Percentiles rank a stretch among this genome's conserved stretches.
phyloP scores from a whole-genome alignment of 2,888 invertebrate genomes.

The Idaea dimidiata region DNA sequence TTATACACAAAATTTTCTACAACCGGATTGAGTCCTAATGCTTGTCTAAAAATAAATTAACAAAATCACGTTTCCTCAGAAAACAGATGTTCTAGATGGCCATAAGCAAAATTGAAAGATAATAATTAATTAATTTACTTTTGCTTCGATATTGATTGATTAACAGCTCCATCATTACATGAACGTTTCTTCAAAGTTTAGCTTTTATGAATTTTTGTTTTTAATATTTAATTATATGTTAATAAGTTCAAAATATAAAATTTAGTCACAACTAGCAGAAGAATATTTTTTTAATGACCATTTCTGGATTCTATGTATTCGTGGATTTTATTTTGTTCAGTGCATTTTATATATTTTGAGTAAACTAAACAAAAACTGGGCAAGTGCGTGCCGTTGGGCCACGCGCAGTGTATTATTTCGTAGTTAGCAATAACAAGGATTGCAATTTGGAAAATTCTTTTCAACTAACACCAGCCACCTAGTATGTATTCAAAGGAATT shows the following conservation, averaged over 20 bases:
- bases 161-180: neutral
- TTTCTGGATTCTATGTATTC: too few species aligned
- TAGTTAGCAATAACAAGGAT: too few species aligned
- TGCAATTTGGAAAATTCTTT: too few species aligned
- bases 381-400: too few species aligned
- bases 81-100: neutral
- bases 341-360: too few species aligned
- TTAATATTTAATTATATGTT: neutral
- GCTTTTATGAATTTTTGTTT: neutral
- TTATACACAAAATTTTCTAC: slow-evolving; percentile 16
- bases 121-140: neutral
- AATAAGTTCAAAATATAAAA: neutral
- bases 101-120: neutral
- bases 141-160: neutral
- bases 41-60: slow-evolving; percentile 3
- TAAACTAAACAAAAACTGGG: too few species aligned
- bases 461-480: too few species aligned
- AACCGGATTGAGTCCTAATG: slow-evolving; percentile 5
- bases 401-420: too few species aligned
- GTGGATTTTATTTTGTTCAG: too few species aligned
- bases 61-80: neutral
- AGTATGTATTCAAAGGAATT: too few species aligned
- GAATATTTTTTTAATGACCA: neutral
- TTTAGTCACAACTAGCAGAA: neutral
- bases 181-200: neutral